A percentile compares a stretch with the other conserved stretches of the same genome.
These are phyloP conservation scores for Novumbra hubbsi DNA, from an alignment of 2,797 vertebrate species.

Conservation along the genomic window DNA sequence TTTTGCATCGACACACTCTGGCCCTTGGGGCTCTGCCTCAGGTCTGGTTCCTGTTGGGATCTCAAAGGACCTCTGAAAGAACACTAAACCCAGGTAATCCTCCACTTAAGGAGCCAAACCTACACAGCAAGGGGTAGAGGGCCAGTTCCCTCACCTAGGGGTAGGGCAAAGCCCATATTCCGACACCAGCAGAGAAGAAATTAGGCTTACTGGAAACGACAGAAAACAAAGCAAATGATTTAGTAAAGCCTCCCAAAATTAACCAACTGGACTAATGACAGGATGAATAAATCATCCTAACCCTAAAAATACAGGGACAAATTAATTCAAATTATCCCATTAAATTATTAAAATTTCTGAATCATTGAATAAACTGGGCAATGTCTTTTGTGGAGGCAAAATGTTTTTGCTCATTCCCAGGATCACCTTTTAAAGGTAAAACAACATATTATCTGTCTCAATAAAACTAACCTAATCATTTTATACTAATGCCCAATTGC, in stretches of 20 bases:
- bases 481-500: too few relatives aligned
- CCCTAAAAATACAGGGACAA: background rate
- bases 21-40: slow-evolving; percentile 22
- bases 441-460: background rate
- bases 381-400: background rate
- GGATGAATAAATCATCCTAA: background rate
- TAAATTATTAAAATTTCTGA: background rate
- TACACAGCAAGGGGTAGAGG: background rate
- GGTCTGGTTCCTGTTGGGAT: slow-evolving; percentile 35
- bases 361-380: background rate
- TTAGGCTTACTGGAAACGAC: slow-evolving; percentile 3
- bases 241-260: background rate
- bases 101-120: slow-evolving; percentile 22
- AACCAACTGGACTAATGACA: background rate
- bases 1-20: slow-evolving; percentile 36
- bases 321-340: background rate
- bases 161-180: slow-evolving; percentile 37
- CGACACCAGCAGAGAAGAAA: slow-evolving; percentile 24
- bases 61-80: slow-evolving; percentile 34
- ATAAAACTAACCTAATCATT: too few relatives aligned
- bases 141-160: slow-evolving; percentile 21
- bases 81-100: slow-evolving; percentile 38
- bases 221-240: slow-evolving; percentile 13
- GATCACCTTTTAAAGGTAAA: background rate
- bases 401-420: background rate